Conservation (phyloP, 2,888 invertebrate genomes). For the Loripinus fragilis region DNA sequence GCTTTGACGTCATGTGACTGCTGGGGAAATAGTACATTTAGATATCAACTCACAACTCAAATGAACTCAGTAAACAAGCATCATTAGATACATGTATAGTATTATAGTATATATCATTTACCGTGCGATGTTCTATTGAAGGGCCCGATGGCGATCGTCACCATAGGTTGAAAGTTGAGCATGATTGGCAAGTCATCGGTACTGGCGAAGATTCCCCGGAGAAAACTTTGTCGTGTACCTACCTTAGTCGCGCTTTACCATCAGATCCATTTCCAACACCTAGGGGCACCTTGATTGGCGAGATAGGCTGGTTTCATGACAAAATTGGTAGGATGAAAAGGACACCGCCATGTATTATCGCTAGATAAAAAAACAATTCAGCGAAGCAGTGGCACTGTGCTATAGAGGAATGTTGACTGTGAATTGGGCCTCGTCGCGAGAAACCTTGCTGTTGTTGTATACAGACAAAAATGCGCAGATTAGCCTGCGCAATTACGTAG, state of each 20-base stretch:
- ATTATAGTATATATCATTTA: too few relatives aligned
- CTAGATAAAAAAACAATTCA: neutral
- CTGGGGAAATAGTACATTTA: too few relatives aligned
- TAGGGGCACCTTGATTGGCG: constrained; percentile 34
- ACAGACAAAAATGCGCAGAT: too few relatives aligned
- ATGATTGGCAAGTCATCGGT: constrained; percentile 51
- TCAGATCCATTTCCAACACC: constrained; percentile 46
- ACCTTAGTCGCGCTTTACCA: constrained; percentile 52
- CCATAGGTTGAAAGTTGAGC: constrained; percentile 34
- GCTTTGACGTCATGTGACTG: too few relatives aligned
- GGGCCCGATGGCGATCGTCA: constrained; percentile 52
- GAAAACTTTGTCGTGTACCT: constrained; percentile 51
- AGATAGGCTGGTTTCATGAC: constrained; percentile 58
- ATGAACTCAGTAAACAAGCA: too few relatives aligned
- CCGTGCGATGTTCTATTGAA: constrained; percentile 14
- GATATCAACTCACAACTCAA: too few relatives aligned
- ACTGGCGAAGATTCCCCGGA: constrained; percentile 42
- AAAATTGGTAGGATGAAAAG: constrained; percentile 15
- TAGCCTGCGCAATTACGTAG: too few relatives aligned
- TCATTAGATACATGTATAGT: too few relatives aligned
- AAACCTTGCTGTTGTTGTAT: too few relatives aligned
- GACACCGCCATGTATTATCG: neutral
- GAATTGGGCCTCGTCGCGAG: too few relatives aligned
- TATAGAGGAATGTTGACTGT: too few relatives aligned
- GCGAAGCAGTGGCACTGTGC: too few relatives aligned